Evolutionary conservation across 2,888 invertebrate species (phyloP), one percentile per base, ranked within the genome.

Genomic region (Caenorhabditis virilis): DNA sequence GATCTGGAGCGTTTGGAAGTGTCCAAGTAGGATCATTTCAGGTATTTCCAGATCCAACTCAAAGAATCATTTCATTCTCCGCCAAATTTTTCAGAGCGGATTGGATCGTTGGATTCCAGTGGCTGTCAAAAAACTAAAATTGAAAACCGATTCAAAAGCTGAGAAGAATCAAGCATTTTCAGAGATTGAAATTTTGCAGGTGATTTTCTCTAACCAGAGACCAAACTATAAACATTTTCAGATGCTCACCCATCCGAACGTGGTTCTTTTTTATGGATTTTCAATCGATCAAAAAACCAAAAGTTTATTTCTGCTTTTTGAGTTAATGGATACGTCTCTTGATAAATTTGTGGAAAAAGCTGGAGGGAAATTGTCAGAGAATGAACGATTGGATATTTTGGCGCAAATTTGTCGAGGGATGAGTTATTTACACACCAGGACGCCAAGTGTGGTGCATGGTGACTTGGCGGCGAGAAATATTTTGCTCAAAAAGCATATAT

Each of bases 391-490:
- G 27, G 70, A 70, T 49, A 64, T 74, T 49, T 36, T 70, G 18
- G 43, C 56, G n/a, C 74, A 74, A 38, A 62, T 74, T 16, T 62
- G 70, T 43, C 58, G 72, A 11, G 77, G 74, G n/a, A 66, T 98
- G 86, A 92, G 94, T 87, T 97, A 97, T 88, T 90, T 98, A 87
- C 97, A 97, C 90, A 94, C 94, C 88, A 95, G 95, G 89, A 90
- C 91, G 84, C 95, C 95, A 79, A 92, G 95, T 84, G 95, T 98
- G 86, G 92, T 97, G 86, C 98, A 98, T 78, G 87, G 86, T 87
- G 97, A 97, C 89, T 89, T 98, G 85, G 95, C 95, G 86, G 95
- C 95, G 88, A 95, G 97, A 89, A 98, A 97, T 89, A 97, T 97
- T 83, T 91, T 97, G 86, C 93, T 98, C 86, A 97, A 97, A 11